Evolutionary conservation across 2,888 invertebrate genomes (phyloP).

Genomic region (Mythimna pallens): DNA sequence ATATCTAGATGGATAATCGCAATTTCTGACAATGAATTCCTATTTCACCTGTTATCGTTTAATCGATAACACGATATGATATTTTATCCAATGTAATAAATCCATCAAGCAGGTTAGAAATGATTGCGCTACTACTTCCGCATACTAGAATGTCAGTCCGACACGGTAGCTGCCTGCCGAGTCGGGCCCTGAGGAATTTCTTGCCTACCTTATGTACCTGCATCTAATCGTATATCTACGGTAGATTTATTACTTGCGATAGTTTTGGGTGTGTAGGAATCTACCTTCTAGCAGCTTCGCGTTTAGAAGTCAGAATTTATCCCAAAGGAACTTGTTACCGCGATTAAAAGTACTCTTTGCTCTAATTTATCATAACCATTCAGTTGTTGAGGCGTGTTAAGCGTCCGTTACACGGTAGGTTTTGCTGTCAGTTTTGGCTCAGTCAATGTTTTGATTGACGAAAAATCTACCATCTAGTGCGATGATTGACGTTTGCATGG

Average conservation of each 20-base stretch:
- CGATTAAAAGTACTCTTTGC: background rate
- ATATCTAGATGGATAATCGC: background rate
- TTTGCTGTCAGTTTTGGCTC: no score
- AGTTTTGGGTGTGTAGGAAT: conserved; percentile 25
- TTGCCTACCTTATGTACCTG: conserved; percentile 35
- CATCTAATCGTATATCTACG: conserved; percentile 34
- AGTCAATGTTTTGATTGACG: no score
- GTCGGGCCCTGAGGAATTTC: conserved; percentile 54
- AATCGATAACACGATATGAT: conserved; percentile 16
- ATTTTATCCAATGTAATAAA: conserved; percentile 47
- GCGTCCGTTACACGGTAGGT: no score
- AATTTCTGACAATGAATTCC: conserved; percentile 1
- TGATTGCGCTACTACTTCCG: conserved; percentile 47
- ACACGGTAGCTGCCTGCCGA: conserved; percentile 47
- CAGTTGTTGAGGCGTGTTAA: background rate
- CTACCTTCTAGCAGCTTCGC: background rate
- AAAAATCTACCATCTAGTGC: no score
- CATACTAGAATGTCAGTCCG: conserved; percentile 50
- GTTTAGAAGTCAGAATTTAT: background rate
- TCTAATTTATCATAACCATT: background rate
- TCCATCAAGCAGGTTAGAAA: conserved; percentile 41
- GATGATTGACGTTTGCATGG: no score
- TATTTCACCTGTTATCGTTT: conserved; percentile 2
- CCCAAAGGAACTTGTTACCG: no score
- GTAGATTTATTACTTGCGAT: conserved; percentile 44